A percentile compares a stretch with the other conserved stretches of the same genome.
Evolutionary conservation across 2,113 vertebrate genomes (phyloP).

Genomic region (Suncus etruscus): DNA sequence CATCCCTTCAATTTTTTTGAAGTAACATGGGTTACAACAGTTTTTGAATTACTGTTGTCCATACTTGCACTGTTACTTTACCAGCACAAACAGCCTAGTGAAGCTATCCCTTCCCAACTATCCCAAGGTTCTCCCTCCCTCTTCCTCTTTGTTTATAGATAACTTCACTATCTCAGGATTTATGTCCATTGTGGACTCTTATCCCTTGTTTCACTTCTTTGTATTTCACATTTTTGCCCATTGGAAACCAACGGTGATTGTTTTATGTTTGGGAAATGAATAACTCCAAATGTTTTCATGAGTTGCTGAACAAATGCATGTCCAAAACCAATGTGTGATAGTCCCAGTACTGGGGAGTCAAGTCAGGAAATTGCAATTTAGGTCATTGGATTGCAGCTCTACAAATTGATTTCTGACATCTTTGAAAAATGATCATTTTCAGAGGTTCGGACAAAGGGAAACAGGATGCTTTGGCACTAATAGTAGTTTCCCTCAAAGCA

Average conservation of each 20-base stretch:
- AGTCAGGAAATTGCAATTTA: rapidly evolving
- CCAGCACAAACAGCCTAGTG: too few species aligned
- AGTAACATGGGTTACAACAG: too few species aligned
- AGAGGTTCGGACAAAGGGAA: not conserved
- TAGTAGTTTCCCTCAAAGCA: not conserved
- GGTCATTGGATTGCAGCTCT: rapidly evolving
- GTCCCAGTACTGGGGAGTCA: not conserved
- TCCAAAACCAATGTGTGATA: conserved; percentile 7
- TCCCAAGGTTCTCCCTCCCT: too few species aligned
- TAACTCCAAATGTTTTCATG: conserved; percentile 22
- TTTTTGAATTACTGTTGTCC: too few species aligned
- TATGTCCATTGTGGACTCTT: too few species aligned
- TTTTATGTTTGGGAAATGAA: conserved; percentile 38
- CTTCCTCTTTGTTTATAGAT: too few species aligned
- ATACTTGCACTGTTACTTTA: too few species aligned
- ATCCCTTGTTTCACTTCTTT: too few species aligned
- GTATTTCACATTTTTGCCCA: not conserved
- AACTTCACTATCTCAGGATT: too few species aligned
- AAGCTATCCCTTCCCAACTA: too few species aligned
- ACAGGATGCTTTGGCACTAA: not conserved
- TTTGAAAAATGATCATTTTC: conserved; percentile 48
- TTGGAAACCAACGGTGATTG: not conserved
- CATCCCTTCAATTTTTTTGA: too few species aligned
- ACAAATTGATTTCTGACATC: not conserved
- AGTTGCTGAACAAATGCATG: not conserved